Base-by-base conservation (phyloP, 2,113 vertebrate genomes). In the Pyrgilauda ruficollis region DNA sequence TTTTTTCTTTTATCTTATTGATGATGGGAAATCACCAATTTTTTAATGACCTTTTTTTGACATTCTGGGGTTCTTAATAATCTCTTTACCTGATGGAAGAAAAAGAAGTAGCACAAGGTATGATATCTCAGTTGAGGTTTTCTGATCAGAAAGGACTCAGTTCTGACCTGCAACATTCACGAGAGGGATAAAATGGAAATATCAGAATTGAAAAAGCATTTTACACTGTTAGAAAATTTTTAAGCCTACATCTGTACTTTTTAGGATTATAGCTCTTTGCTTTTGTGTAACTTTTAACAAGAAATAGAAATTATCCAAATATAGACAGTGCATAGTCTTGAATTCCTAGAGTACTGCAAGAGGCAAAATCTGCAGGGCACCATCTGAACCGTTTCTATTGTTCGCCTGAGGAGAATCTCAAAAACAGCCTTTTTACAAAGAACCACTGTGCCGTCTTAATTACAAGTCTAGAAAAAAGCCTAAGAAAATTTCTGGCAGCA, bases 361-460 rank as follows among this genome's bases (percentile, higher is more conserved):
- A 80, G 86, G 22, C 0, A 0, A 89, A 91, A 73, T 88, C 44
- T 82, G 47, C 56, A 72, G 61, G 53, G 41, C 72, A 59, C 47
- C 41, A 37, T 81, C 78, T 86, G 35, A 37, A 53, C 39, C 13
- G 33, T 78, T 69, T 83, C 87, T 95, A 86, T 88, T 94, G 88
- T 93, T 89, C 0, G 9, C 85, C 78, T 50, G 58, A 74, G 58
- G 33, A 85, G 64, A 95, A 83, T 74, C 70, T 89, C 91, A 63
- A 94, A 97, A 93, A 70, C 49, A 58, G 77, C 28, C 33, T 75
- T 77, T 77, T 68, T 89, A 76, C 50, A 83, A 87, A 90, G 63
- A 74, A 61, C 59, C 17, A 79, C 69, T 58, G 27, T 84, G 35
- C 66, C 0, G 2, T 55, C 46, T 68, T 58, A 83, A 81, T 93